Base-by-base conservation (phyloP, 2,113 vertebrate species). In the Trematocara marginatum region DNA sequence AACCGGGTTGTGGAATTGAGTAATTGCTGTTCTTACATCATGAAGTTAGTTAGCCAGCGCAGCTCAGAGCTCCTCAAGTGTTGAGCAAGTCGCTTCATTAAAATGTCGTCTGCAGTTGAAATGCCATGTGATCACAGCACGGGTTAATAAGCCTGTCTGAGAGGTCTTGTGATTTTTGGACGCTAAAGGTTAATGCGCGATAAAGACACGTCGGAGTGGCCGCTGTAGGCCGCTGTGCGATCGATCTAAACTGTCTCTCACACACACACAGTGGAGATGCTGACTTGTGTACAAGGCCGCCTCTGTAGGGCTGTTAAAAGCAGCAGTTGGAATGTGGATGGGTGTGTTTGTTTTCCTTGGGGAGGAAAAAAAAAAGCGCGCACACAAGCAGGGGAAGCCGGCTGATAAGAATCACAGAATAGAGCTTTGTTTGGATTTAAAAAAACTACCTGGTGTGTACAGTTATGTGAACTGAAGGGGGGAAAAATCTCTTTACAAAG, bases 261-360 rank as follows among this genome's bases (percentile, higher is more conserved):
- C 40, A 83, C 34, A 23, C 52, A 23, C 45, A 16, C 18, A 3
- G 9, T 18, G 38, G 15, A 52, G 64, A 15, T 49, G 45, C 26
- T 18, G 51, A 34, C 83, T 7, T 23, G 26, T 16, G 4, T 6
- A 92, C 89, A 91, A 78, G 45, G 76, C 56, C 10, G n/a, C 85
- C 82, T 91, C 85, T 92, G 93, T 92, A 18, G 31, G 29, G 23
- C 42, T 69, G 86, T 54, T 51, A 38, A 86, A 84, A 87, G 85
- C 86, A 56, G 82, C 38, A n/a, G 84, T 1, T 89, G 94, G 93
- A 93, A 94, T 94, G 93, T 85, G 51, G 66, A 47, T 35, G 90
- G 87, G 88, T 92, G 66, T 94, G 92, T 94, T 94, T 93, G 91
- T 82, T 94, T 91, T 92, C 87, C 80, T 86, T 86, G 49, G 54